phyloP scores from a whole-genome alignment of 2,888 invertebrate genomes.

The Mythimna loreyi region DNA sequence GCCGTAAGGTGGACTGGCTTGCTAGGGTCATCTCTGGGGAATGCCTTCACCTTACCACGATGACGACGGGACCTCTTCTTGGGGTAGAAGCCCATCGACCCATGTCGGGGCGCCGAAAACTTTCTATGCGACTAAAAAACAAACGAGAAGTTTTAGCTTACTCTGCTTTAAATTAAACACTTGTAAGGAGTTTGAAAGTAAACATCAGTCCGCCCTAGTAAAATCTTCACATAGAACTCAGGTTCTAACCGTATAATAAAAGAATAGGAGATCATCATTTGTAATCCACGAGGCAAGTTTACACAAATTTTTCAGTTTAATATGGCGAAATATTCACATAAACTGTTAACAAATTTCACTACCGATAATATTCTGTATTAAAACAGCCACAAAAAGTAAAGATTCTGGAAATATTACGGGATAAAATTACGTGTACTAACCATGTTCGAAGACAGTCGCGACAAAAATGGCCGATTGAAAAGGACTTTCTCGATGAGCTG shows the following conservation, averaged over 20 bases:
- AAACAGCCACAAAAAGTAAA: background rate
- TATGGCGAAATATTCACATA: constrained; percentile 14
- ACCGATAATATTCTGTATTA: background rate
- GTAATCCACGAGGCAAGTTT: constrained; percentile 62
- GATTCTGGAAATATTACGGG: constrained; percentile 29
- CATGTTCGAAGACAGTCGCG: constrained; percentile 83
- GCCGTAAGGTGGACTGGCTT: constrained; percentile 99
- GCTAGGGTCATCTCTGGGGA: constrained; percentile 98
- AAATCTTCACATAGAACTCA: constrained; percentile 93
- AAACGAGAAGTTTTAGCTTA: background rate
- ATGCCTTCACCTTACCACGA: constrained; percentile 99
- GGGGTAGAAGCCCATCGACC: constrained; percentile 99
- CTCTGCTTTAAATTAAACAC: background rate
- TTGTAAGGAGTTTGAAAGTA: no score
- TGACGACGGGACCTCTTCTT: constrained; percentile 99
- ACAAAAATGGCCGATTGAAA: constrained; percentile 85
- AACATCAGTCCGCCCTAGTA: constrained; percentile 94
- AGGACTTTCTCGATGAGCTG: constrained; percentile 14
- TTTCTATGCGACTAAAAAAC: constrained; percentile 99
- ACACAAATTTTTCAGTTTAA: no score
- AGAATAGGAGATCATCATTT: constrained; percentile 92
- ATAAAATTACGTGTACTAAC: constrained; percentile 71
- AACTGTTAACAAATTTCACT: background rate
- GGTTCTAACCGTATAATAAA: constrained; percentile 93
- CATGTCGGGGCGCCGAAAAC: constrained; percentile 99